A percentile compares a stretch with the other conserved stretches of the same genome.
These are phyloP conservation scores for Agrochola litura DNA, from an alignment of 2,888 invertebrate species.

Conservation along the genomic window DNA sequence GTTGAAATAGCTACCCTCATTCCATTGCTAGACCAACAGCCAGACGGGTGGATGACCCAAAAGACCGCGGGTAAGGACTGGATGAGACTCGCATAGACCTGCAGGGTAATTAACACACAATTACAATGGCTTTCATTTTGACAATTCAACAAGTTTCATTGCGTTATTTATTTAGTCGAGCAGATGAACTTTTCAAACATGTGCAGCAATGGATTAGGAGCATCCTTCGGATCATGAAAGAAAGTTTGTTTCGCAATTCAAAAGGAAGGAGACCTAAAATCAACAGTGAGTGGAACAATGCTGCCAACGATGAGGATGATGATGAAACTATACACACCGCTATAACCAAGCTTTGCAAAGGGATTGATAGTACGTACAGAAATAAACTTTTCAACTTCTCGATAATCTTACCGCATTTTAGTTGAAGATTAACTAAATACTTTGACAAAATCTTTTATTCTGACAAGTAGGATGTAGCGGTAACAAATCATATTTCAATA, in stretches of 20 bases:
- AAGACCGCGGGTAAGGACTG: not conserved
- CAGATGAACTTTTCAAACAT: not conserved
- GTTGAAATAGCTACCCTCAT: not conserved
- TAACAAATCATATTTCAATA: not conserved
- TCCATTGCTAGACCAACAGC: not conserved
- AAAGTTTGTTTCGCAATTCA: too few species aligned
- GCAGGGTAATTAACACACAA: not conserved
- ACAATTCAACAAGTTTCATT: not conserved
- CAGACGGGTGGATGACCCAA: too few species aligned
- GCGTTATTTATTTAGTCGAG: too few species aligned
- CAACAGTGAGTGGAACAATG: too few species aligned
- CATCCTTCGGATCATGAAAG: too few species aligned
- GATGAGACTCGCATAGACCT: not conserved
- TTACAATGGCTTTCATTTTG: not conserved
- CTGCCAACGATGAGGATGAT: too few species aligned
- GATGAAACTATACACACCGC: not conserved
- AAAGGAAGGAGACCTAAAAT: too few species aligned
- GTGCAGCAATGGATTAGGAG: not conserved
- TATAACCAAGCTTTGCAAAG: not conserved
- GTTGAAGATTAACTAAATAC: not conserved
- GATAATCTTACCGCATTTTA: not conserved
- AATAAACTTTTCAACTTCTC: not conserved
- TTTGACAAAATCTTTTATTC: not conserved
- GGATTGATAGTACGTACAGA: not conserved
- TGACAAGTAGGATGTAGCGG: not conserved